Percentiles rank a stretch among this genome's conserved stretches.
These are phyloP conservation scores for Mixornis gularis DNA, from an alignment of 2,113 vertebrate species.

Conservation along the genomic window DNA sequence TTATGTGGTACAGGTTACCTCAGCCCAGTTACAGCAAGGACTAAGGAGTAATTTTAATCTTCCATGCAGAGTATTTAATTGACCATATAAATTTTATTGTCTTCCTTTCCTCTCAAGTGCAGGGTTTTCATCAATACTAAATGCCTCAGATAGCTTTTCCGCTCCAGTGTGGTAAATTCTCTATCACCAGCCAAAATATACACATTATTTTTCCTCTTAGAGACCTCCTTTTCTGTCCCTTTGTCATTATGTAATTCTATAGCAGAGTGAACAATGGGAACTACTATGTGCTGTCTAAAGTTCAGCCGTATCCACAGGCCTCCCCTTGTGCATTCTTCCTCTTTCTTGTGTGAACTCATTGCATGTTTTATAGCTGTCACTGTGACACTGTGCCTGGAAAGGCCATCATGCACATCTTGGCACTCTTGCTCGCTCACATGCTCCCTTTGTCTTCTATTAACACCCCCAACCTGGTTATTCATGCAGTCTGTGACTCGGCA, in stretches of 20 bases:
- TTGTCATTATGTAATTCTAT: not conserved
- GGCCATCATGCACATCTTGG: accelerated
- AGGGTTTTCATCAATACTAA: not conserved
- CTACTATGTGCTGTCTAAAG: not conserved
- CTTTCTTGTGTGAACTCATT: not conserved
- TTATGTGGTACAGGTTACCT: not conserved
- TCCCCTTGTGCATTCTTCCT: not conserved
- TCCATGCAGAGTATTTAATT: not conserved
- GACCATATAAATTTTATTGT: not conserved
- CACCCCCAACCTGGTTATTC: not conserved
- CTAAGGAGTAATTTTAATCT: not conserved
- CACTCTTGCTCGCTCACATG: not conserved
- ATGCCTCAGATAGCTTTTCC: not conserved
- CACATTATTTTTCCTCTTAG: not conserved
- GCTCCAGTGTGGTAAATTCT: not conserved
- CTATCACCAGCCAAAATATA: not conserved
- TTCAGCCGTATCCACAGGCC: not conserved
- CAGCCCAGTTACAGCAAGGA: not conserved
- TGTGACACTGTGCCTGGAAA: not conserved
- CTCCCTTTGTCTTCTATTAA: not conserved
- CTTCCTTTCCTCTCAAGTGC: not conserved
- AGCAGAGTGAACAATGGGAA: not conserved
- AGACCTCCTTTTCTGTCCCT: not conserved
- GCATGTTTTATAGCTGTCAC: not conserved
- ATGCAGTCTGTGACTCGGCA: not conserved